phyloP scores from a whole-genome alignment of 2,797 vertebrate species.

The Chiroxiphia lanceolata region DNA sequence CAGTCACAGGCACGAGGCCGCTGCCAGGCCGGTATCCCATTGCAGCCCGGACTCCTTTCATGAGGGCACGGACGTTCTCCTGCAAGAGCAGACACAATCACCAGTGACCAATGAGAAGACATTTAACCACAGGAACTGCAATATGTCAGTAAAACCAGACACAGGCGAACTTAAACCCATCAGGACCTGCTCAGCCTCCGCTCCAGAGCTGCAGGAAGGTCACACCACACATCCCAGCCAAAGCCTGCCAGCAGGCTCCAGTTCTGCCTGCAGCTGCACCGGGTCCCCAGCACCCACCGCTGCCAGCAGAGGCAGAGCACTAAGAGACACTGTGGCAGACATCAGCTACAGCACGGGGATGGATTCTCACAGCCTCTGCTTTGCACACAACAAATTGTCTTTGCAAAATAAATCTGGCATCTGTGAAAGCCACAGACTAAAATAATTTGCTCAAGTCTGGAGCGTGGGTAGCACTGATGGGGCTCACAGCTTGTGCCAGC shows the following conservation, averaged over 20 bases:
- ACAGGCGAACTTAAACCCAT: background rate
- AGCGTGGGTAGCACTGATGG: background rate
- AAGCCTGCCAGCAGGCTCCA: background rate
- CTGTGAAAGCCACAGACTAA: constrained; percentile 28
- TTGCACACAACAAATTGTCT: background rate
- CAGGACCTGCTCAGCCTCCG: background rate
- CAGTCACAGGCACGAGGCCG: constrained; percentile 58
- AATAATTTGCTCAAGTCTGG: constrained; percentile 36
- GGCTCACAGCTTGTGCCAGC: background rate
- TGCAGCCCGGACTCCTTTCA: constrained; percentile 86
- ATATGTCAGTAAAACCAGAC: background rate
- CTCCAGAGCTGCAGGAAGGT: background rate
- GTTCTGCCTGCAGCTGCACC: background rate
- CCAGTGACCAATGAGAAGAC: background rate
- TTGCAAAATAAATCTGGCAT: constrained; percentile 27
- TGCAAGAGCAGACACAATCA: constrained; percentile 48
- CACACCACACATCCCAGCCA: rapidly evolving
- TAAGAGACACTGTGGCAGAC: background rate
- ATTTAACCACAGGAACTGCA: background rate
- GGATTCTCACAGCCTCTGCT: constrained; percentile 20
- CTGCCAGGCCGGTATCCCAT: constrained; percentile 88
- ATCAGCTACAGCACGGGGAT: background rate
- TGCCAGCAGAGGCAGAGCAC: background rate
- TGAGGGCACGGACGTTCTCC: constrained; percentile 91
- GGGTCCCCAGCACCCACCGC: background rate